These are phyloP conservation scores for Eupeodes latifasciatus DNA, from an alignment of 2,888 invertebrate species.

Conservation along the genomic window DNA sequence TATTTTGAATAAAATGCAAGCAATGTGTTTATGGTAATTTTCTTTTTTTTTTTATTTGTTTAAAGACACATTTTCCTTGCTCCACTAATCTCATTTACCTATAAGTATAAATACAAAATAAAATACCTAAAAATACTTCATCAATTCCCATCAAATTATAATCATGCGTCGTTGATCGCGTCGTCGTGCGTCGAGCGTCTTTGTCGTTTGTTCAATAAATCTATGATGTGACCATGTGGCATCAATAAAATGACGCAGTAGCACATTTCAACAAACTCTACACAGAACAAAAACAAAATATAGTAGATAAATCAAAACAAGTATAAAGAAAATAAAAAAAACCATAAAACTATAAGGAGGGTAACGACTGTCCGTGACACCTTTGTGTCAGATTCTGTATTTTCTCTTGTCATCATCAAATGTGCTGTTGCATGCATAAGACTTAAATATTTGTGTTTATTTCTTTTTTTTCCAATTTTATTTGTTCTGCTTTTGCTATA, in stretches of 20 bases:
- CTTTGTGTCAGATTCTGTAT: conserved; percentile 70
- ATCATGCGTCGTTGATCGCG: background rate
- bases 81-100: conserved; percentile 19
- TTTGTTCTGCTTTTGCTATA: background rate
- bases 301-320: conserved; percentile 16
- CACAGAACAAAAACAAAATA: conserved; percentile 12
- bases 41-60: background rate
- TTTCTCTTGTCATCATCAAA: conserved; percentile 38
- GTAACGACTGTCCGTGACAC: conserved; percentile 76
- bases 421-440: conserved; percentile 36
- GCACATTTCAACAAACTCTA: conserved; percentile 14
- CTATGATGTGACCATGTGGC: conserved; percentile 48
- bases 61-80: conserved; percentile 5
- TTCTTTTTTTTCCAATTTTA: conserved; percentile 4
- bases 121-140: conserved; percentile 4
- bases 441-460: background rate
- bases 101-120: background rate
- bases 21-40: conserved; percentile 8
- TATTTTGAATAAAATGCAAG: background rate
- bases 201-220: conserved; percentile 29
- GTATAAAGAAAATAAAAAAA: background rate
- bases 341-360: conserved; percentile 48
- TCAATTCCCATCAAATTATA: background rate
- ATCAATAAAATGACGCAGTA: conserved; percentile 53
- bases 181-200: background rate